phyloP scores from a whole-genome alignment of 2,797 vertebrate species.

The Lophius americanus region DNA sequence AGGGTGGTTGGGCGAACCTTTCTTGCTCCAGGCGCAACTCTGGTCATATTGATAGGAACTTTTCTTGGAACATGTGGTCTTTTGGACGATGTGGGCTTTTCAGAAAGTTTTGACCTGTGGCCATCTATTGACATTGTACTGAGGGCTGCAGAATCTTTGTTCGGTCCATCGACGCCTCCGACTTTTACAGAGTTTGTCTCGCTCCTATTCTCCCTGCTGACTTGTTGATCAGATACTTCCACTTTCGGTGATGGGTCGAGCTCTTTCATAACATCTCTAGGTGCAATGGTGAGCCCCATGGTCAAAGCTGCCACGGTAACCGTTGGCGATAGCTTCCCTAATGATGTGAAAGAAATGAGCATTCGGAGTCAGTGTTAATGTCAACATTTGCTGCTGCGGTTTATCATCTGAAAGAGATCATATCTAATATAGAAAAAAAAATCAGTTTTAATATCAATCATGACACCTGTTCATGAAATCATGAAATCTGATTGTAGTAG shows the following conservation, averaged over 20 bases:
- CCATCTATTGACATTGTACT: constrained; percentile 26
- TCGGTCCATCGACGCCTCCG: neutral
- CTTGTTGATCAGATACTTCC: constrained; percentile 14
- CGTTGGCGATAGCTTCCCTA: constrained; percentile 57
- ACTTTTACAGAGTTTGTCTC: constrained; percentile 9
- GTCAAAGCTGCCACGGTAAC: constrained; percentile 32
- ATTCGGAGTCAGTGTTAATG: constrained; percentile 51
- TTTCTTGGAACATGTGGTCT: constrained; percentile 34
- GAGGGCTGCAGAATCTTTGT: constrained; percentile 9
- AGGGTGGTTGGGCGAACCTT: constrained; percentile 26
- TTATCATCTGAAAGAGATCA: constrained; percentile 18
- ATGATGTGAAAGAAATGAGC: constrained; percentile 56
- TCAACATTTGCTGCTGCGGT: constrained; percentile 5
- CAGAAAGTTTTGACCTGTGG: constrained; percentile 24
- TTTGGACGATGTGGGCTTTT: constrained; percentile 29
- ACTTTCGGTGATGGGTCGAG: constrained; percentile 7
- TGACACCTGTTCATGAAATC: neutral
- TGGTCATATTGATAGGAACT: constrained; percentile 53
- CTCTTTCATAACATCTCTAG: constrained; percentile 15
- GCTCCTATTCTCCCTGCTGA: constrained; percentile 9
- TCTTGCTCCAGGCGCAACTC: constrained; percentile 27
- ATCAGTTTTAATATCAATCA: constrained; percentile 23
- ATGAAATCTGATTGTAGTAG: constrained; percentile 3
- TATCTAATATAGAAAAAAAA: constrained; percentile 46
- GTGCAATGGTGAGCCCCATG: constrained; percentile 19